Conservation (phyloP, 2,797 vertebrate genomes). For the Balearica regulorum region DNA sequence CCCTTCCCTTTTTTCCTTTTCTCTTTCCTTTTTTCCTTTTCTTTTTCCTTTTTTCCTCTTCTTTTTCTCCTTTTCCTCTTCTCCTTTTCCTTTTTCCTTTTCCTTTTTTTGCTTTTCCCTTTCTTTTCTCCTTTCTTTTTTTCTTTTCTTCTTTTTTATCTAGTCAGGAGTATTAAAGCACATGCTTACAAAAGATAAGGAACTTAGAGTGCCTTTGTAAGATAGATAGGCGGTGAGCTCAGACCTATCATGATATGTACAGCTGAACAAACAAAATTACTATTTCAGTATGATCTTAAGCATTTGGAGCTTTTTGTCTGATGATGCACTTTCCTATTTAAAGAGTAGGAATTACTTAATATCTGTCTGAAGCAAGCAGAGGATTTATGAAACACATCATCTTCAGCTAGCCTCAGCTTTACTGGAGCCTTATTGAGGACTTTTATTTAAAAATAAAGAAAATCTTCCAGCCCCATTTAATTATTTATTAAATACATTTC, state of each 20-base stretch:
- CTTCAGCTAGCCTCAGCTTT: not conserved
- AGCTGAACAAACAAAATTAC: conserved; percentile 61
- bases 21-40: no score
- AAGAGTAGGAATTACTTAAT: conserved; percentile 18
- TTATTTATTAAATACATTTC: not conserved
- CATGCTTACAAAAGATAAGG: conserved; percentile 33
- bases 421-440: not conserved
- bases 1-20: no score
- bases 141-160: not conserved
- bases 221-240: conserved; percentile 6
- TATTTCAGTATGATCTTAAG: conserved; percentile 36
- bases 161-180: conserved; percentile 11
- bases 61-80: no score
- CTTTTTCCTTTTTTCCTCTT: no score
- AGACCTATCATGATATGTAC: conserved; percentile 23
- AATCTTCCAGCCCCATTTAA: not conserved
- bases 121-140: not conserved
- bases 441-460: not conserved
- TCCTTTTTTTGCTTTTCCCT: no score
- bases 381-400: not conserved
- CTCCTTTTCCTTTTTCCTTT: accelerated
- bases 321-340: conserved; percentile 49
- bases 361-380: not conserved
- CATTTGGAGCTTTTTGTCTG: conserved; percentile 17
- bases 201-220: conserved; percentile 28